Base-by-base conservation (phyloP, 2,888 invertebrate species). In the Aricia artaxerxes region DNA sequence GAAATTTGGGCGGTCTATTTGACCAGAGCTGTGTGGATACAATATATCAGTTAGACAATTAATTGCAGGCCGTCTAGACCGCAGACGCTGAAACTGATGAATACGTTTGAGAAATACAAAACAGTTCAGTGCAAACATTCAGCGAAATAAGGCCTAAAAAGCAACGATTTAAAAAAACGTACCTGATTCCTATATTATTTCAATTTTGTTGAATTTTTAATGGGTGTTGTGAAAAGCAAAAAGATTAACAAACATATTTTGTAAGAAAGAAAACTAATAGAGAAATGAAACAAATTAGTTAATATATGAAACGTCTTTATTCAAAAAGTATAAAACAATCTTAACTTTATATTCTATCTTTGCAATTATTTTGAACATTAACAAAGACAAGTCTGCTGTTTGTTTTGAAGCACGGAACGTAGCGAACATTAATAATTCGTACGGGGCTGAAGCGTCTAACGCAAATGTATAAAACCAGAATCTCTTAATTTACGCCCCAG, bases 401-500 rank as follows among this genome's bases (percentile, higher is more conserved):
- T 75, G 75, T 75, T 49, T 75, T 64, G 49, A n/a, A 35, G 24
- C 69, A 61, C 35, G 77, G n/a, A 61, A 61, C 53, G 13, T 77
- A 73, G 73, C 73, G 57, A 49, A 13, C 80, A 79, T 57, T 78
- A 81, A 82, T 81, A 80, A 80, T 81, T 80, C 79, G 81, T 79
- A 78, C 80, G 81, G 64, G 79, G 82, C 86, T 86, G 86, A 83
- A 83, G 84, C 86, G 86, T 91, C 90, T 88, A 89, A 88, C 86
- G 87, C 88, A 90, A 91, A 92, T 90, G 91, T 92, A 90, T 91
- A 87, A 92, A 92, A 91, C 91, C 90, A 85, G 90, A 92, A 93
- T 94, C 93, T 94, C 93, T 94, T 94, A 94, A 94, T 94, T 94
- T 94, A 94, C 93, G 94, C 91, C 93, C 94, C 92, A 89, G 90